phyloP scores from a whole-genome alignment of 1,140 invertebrate genomes.

The Caenorhabditis latens region DNA sequence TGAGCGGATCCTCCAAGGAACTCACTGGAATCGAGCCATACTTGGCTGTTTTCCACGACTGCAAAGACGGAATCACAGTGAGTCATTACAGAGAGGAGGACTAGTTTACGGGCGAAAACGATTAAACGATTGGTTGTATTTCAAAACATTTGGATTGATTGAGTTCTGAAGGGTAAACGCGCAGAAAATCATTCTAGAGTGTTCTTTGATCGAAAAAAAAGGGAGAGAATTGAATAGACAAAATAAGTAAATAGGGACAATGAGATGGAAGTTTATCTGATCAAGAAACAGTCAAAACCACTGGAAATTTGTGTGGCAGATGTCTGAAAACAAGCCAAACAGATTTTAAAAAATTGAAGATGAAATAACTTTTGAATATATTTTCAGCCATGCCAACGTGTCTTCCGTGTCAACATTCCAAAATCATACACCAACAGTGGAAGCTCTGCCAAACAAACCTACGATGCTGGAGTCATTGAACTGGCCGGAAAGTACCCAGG shows the following conservation, averaged over 20 bases:
- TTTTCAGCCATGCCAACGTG: conserved; percentile 68
- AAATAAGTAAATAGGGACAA: background rate
- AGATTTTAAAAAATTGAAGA: too few relatives aligned
- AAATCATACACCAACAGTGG: conserved; percentile 63
- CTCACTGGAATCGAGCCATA: conserved; percentile 71
- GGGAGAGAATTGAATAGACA: background rate
- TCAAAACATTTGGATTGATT: conserved; percentile 8
- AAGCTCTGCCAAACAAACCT: conserved; percentile 60
- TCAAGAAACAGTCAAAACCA: background rate
- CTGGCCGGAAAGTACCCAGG: conserved; percentile 64
- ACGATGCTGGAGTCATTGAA: conserved; percentile 65
- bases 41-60: conserved; percentile 71
- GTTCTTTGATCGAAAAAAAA: conserved; percentile 5
- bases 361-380: too few relatives aligned
- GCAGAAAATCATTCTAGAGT: background rate
- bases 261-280: background rate
- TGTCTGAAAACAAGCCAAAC: too few relatives aligned
- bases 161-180: too few relatives aligned
- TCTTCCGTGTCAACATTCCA: conserved; percentile 65
- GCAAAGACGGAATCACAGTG: conserved; percentile 67
- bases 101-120: background rate
- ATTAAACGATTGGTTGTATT: background rate
- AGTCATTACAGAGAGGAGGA: background rate
- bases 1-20: conserved; percentile 67
- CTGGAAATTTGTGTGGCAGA: too few relatives aligned